phyloP scores from a whole-genome alignment of 2,797 vertebrate species.

The Lerista edwardsae region DNA sequence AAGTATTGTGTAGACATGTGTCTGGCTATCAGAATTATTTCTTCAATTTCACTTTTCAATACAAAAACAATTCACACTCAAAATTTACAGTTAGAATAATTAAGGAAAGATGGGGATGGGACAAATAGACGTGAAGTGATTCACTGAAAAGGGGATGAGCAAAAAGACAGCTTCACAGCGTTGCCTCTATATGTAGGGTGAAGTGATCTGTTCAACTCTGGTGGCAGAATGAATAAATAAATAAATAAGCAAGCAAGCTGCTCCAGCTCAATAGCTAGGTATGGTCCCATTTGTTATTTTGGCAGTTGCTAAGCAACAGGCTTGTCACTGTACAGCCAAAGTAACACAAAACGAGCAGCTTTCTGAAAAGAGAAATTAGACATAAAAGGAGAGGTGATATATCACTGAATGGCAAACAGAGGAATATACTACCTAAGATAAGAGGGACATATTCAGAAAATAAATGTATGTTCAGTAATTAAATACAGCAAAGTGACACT shows the following conservation, averaged over 20 bases:
- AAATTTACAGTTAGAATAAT: too few relatives aligned
- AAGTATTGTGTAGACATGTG: not conserved
- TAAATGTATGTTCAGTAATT: not conserved
- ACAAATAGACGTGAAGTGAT: not conserved
- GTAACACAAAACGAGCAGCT: not conserved
- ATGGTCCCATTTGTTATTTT: not conserved
- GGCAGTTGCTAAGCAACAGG: constrained; percentile 1
- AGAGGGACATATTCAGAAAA: not conserved
- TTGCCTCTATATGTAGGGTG: not conserved
- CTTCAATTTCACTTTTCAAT: too few relatives aligned
- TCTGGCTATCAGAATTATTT: too few relatives aligned
- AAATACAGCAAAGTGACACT: not conserved
- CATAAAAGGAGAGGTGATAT: not conserved
- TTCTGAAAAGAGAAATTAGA: not conserved
- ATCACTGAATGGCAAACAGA: not conserved
- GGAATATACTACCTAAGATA: not conserved
- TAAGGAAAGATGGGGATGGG: not conserved
- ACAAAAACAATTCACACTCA: too few relatives aligned
- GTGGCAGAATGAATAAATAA: not conserved
- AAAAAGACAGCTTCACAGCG: not conserved
- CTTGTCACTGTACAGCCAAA: not conserved
- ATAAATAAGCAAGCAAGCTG: not conserved
- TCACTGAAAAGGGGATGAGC: not conserved
- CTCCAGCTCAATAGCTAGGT: not conserved
- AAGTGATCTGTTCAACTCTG: not conserved